phyloP scores from a whole-genome alignment of 2,797 vertebrate genomes.

The Syncerus caffer region DNA sequence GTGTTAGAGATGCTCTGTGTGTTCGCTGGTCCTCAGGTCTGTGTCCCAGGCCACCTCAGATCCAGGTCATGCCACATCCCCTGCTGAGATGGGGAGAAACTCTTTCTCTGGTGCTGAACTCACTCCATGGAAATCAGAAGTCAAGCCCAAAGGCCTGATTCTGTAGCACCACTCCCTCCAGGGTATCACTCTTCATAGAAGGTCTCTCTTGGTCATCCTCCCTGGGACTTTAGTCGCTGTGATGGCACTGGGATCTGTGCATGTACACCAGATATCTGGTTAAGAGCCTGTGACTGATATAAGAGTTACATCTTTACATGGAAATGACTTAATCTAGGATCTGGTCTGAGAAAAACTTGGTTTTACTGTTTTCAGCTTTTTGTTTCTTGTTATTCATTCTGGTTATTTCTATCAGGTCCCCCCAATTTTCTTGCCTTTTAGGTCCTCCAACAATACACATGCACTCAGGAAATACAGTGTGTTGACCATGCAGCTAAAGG shows the following conservation, averaged over 20 bases:
- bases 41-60: background rate
- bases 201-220: background rate
- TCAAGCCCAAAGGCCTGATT: background rate
- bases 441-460: background rate
- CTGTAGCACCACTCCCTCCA: background rate
- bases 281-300: background rate
- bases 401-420: background rate
- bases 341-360: background rate
- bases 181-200: background rate
- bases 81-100: background rate
- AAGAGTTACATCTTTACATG: background rate
- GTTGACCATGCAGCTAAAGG: background rate
- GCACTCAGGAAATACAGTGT: background rate
- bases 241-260: no score
- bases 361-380: background rate
- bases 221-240: background rate
- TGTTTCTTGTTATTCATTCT: background rate
- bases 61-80: no score
- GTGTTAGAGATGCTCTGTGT: background rate
- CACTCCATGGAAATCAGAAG: background rate
- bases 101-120: background rate
- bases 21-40: background rate
- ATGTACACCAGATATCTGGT: background rate
- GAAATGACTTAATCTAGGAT: background rate
- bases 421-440: background rate